Conservation (phyloP, 2,113 vertebrate genomes). For the Mus spicilegus region DNA sequence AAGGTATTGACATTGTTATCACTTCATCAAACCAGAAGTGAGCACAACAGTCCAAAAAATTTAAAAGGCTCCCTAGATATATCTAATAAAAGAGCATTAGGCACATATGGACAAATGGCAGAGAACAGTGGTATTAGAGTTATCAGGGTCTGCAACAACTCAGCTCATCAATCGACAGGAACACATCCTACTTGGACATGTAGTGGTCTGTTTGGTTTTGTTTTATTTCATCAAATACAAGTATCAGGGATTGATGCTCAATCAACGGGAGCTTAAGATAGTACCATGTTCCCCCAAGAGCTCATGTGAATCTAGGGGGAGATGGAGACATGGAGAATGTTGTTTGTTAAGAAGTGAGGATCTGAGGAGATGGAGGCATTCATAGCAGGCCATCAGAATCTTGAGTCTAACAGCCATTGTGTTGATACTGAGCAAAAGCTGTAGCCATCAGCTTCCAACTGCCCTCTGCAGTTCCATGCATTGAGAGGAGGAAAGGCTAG, state of each 20-base stretch:
- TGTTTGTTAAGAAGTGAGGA: background rate
- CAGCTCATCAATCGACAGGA: background rate
- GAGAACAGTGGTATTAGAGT: background rate
- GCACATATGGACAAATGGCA: background rate
- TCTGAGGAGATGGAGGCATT: background rate
- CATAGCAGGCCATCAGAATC: background rate
- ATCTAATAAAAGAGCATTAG: background rate
- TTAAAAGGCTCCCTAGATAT: background rate
- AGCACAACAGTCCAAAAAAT: conserved; percentile 39
- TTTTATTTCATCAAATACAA: background rate
- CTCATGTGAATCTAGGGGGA: background rate
- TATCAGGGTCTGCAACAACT: background rate
- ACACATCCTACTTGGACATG: background rate
- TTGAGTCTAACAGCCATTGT: background rate
- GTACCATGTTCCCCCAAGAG: background rate
- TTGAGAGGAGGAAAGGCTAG: background rate
- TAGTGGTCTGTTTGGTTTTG: background rate
- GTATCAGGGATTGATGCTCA: background rate
- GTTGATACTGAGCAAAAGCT: background rate
- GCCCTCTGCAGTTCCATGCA: background rate
- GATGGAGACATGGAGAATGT: background rate
- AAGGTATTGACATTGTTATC: conserved; percentile 12
- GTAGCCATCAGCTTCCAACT: background rate
- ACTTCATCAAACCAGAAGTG: conserved; percentile 1
- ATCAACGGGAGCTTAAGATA: background rate